Percentiles rank a stretch among this genome's conserved stretches.
Conservation (phyloP, 2,797 vertebrate species). For the Gallirallus australis region DNA sequence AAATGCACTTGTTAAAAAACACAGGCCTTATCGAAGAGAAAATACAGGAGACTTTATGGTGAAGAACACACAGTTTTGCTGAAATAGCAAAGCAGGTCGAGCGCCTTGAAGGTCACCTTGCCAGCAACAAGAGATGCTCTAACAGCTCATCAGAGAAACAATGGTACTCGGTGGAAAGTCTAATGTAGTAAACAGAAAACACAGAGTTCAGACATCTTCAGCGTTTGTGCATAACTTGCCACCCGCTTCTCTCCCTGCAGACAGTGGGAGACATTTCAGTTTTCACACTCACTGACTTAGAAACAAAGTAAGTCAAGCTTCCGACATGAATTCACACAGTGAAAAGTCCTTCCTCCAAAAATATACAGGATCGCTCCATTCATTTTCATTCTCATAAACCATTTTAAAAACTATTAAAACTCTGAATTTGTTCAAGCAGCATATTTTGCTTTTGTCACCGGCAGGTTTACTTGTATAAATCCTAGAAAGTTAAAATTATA, state of each 20-base stretch:
- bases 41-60: neutral
- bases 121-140: conserved; percentile 36
- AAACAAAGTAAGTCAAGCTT: conserved; percentile 44
- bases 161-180: neutral
- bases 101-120: neutral
- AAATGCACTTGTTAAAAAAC: conserved; percentile 56
- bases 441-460: conserved; percentile 59
- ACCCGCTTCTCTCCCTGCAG: neutral
- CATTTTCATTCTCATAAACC: conserved; percentile 19
- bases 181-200: neutral
- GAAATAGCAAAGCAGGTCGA: neutral
- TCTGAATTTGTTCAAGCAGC: conserved; percentile 59
- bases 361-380: conserved; percentile 25
- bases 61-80: neutral
- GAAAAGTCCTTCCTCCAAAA: conserved; percentile 52
- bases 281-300: conserved; percentile 19
- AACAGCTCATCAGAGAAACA: conserved; percentile 2
- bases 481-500: conserved; percentile 61
- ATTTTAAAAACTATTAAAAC: conserved; percentile 50
- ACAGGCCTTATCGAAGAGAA: conserved; percentile 22
- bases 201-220: conserved; percentile 20
- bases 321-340: conserved; percentile 52
- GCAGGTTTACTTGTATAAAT: conserved; percentile 65
- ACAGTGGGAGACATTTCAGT: neutral
- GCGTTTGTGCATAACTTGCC: conserved; percentile 15